Percentiles rank a stretch among this genome's conserved stretches.
phyloP scores from a whole-genome alignment of 2,797 vertebrate genomes.

The Alosa sapidissima region DNA sequence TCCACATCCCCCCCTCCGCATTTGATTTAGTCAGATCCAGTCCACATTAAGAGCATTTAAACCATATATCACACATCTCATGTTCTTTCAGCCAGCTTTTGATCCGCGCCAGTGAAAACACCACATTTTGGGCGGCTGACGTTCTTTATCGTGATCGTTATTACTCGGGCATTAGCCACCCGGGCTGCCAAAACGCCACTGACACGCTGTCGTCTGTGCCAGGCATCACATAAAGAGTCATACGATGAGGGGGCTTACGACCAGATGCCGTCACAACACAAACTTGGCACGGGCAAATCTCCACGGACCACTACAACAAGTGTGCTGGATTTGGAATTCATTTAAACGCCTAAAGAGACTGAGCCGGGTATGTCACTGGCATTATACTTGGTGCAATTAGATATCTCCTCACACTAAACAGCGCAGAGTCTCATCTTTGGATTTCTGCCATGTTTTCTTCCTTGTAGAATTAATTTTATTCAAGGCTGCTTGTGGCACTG shows the following conservation, averaged over 20 bases:
- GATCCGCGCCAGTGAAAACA: not conserved
- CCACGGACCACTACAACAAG: not conserved
- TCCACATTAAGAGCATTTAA: not conserved
- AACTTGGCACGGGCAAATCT: not conserved
- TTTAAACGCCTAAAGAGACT: not conserved
- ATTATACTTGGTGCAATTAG: not conserved
- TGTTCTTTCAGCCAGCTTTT: not conserved
- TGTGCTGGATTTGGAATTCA: not conserved
- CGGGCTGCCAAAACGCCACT: not conserved
- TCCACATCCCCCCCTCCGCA: not conserved
- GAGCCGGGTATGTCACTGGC: not conserved
- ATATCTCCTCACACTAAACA: not conserved
- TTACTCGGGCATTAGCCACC: not conserved
- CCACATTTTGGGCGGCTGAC: not conserved
- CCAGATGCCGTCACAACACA: not conserved
- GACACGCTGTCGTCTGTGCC: not conserved
- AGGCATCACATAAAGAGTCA: not conserved
- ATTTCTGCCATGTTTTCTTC: not conserved
- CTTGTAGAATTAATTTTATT: not conserved
- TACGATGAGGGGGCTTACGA: not conserved
- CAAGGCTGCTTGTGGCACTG: not conserved
- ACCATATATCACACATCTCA: not conserved
- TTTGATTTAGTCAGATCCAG: not conserved
- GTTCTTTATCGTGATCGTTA: not conserved
- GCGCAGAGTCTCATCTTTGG: not conserved